Percentiles rank a stretch among this genome's conserved stretches.
Conservation (phyloP, 1,140 invertebrate genomes). For the Tetramorium parvispinum region DNA sequence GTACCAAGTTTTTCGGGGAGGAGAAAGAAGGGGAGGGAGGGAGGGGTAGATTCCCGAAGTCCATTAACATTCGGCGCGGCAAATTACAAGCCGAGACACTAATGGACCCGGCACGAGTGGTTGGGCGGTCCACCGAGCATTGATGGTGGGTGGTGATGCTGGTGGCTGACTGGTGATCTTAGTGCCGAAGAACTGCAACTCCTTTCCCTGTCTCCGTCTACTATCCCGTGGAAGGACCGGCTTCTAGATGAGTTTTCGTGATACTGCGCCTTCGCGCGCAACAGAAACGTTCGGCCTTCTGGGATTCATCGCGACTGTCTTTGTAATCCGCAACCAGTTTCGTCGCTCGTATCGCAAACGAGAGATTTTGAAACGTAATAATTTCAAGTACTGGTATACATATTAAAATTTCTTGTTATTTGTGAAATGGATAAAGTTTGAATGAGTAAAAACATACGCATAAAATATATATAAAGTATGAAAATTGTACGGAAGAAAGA, state of each 20-base stretch:
- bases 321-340: neutral
- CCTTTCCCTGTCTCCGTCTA: constrained; percentile 39
- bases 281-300: neutral
- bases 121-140: constrained; percentile 70
- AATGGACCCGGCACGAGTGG: constrained; percentile 80
- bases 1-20: neutral
- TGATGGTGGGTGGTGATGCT: constrained; percentile 75
- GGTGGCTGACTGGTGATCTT: constrained; percentile 56
- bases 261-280: constrained; percentile 24
- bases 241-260: constrained; percentile 66
- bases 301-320: constrained; percentile 38
- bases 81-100: constrained; percentile 85
- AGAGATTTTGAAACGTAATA: neutral
- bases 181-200: constrained; percentile 6
- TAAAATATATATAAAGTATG: neutral
- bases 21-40: neutral
- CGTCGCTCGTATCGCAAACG: neutral
- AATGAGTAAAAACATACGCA: too few species aligned
- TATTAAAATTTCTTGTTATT: neutral
- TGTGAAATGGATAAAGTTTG: neutral
- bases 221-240: constrained; percentile 34
- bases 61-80: constrained; percentile 85
- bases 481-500: neutral
- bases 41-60: constrained; percentile 65
- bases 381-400: neutral